phyloP scores from a whole-genome alignment of 2,888 invertebrate genomes.

The Glyphotaelius pellucidus region DNA sequence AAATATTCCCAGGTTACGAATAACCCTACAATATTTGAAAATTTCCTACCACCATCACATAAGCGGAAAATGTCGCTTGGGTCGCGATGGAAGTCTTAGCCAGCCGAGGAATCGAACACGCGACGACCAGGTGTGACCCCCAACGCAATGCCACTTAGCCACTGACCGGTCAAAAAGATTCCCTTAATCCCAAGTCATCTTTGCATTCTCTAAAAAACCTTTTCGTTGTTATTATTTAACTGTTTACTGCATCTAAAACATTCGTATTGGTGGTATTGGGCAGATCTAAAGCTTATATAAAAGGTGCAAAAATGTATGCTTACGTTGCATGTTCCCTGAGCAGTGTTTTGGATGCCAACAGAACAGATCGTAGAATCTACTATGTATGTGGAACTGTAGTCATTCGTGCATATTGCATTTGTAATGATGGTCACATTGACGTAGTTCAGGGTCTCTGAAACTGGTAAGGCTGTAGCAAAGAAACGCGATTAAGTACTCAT shows the following conservation, averaged over 20 bases:
- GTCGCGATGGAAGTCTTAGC: too few relatives aligned
- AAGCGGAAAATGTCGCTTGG: too few relatives aligned
- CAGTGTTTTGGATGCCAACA: slow-evolving; percentile 72
- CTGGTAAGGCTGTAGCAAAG: neutral
- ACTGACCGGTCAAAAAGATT: too few relatives aligned
- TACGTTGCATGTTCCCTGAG: slow-evolving; percentile 68
- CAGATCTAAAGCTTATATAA: neutral
- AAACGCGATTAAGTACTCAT: neutral
- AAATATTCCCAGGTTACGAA: too few relatives aligned
- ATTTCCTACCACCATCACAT: too few relatives aligned
- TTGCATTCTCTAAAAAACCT: too few relatives aligned
- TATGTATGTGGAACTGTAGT: slow-evolving; percentile 68
- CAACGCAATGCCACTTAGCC: too few relatives aligned
- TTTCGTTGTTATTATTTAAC: too few relatives aligned
- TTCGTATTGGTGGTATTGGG: neutral
- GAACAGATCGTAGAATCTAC: slow-evolving; percentile 70
- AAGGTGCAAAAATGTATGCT: neutral
- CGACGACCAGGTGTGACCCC: too few relatives aligned
- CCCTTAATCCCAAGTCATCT: too few relatives aligned
- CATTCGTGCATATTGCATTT: slow-evolving; percentile 70
- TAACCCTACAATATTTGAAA: too few relatives aligned
- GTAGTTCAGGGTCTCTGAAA: slow-evolving; percentile 71
- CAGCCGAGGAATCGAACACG: too few relatives aligned
- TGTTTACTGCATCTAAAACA: neutral
- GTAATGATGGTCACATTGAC: slow-evolving; percentile 72